Evolutionary conservation across 2,888 invertebrate genomes (phyloP).

Genomic region (Ophion obscuratus): DNA sequence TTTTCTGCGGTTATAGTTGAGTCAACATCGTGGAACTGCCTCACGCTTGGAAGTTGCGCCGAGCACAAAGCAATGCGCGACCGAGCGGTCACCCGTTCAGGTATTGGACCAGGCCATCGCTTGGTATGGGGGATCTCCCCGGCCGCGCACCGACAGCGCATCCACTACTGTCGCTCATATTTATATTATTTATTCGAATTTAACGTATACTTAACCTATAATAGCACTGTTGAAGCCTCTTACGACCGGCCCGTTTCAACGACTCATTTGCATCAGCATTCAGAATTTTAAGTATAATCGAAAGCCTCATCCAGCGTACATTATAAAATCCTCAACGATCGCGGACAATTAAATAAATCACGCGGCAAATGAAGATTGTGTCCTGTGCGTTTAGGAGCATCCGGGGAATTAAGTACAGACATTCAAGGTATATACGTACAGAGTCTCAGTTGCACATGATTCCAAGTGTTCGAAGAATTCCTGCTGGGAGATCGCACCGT

Average conservation of each 20-base stretch:
- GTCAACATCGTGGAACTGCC: too few relatives aligned
- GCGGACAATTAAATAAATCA: constrained; percentile 53
- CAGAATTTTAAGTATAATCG: constrained; percentile 41
- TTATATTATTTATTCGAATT: constrained; percentile 9
- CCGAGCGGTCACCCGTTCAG: background rate
- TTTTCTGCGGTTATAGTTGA: background rate
- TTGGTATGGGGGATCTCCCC: too few relatives aligned
- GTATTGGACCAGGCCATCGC: background rate
- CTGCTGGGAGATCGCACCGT: constrained; percentile 53
- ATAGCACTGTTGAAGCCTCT: background rate
- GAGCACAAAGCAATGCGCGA: too few relatives aligned
- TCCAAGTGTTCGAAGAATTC: constrained; percentile 53
- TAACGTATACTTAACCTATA: background rate
- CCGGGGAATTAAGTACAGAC: constrained; percentile 43
- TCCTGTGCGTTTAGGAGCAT: constrained; percentile 6
- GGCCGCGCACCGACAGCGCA: background rate
- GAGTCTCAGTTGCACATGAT: constrained; percentile 35
- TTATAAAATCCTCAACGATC: constrained; percentile 53
- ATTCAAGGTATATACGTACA: constrained; percentile 4
- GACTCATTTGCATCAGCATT: constrained; percentile 8
- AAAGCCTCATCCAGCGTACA: constrained; percentile 18
- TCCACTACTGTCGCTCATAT: background rate
- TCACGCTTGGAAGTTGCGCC: too few relatives aligned
- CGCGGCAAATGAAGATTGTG: constrained; percentile 52
- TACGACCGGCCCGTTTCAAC: background rate